phyloP scores from a whole-genome alignment of 92 coral and sea anemone species.

The Epizoanthus stellaris region DNA sequence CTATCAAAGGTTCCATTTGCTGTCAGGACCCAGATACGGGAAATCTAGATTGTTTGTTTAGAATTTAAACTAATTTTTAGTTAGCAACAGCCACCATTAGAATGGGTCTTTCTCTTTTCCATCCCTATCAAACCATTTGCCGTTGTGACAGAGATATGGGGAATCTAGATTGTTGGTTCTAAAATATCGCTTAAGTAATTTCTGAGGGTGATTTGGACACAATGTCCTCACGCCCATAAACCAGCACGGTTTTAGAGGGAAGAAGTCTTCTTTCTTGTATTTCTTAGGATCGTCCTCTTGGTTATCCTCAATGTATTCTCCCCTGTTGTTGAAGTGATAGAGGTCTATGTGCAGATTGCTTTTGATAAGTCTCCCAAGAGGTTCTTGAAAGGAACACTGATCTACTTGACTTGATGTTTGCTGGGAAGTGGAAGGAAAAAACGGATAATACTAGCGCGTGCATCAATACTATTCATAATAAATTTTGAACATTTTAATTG shows the following conservation, averaged over 20 bases:
- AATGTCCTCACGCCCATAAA: slow-evolving; percentile 66
- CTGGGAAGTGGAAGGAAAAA: neutral
- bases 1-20: too few species aligned
- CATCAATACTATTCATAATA: neutral
- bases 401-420: slow-evolving; percentile 3
- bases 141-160: slow-evolving; percentile 58
- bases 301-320: slow-evolving; percentile 44
- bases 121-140: slow-evolving; percentile 57
- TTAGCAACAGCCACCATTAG: neutral
- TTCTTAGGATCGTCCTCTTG: slow-evolving; percentile 55
- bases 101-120: slow-evolving; percentile 16
- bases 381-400: slow-evolving; percentile 23
- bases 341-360: slow-evolving; percentile 22
- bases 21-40: too few species aligned
- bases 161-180: slow-evolving; percentile 50
- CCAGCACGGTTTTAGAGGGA: slow-evolving; percentile 69
- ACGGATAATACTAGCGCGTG: neutral
- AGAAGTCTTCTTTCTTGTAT: slow-evolving; percentile 66
- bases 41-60: too few species aligned
- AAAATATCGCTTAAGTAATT: slow-evolving; percentile 58
- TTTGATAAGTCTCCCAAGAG: slow-evolving; percentile 17
- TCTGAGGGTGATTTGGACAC: slow-evolving; percentile 76
- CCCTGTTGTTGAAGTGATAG: slow-evolving; percentile 22
- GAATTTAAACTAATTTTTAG: too few species aligned
- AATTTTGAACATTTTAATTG: too few species aligned